Evolutionary conservation across 2,888 invertebrate species (phyloP), one percentile per base, ranked within the genome.

Genomic region (Protula sp.): DNA sequence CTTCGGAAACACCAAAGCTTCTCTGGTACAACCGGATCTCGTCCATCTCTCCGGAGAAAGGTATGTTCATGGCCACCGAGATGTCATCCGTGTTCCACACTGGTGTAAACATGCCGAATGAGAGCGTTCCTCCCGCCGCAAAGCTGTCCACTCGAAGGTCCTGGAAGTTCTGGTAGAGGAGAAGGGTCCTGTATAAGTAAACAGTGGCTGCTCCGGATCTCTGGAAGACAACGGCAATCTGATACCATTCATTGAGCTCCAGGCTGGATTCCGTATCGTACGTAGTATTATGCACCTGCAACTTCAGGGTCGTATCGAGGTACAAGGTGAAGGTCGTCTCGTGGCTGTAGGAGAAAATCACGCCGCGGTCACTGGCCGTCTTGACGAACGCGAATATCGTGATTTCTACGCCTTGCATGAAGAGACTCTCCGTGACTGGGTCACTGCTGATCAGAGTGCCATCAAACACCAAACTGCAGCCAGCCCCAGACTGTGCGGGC

Each of bases 11-110:
- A 0, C 59, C 48, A 2, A 68, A 61, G 1, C 60, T 57, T 22
- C 31, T 57, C n/a, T 69, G 63, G 67, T 68, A 67, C n/a, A 70
- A 54, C 26, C 62, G 53, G 19, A 70, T 29, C 45, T 69, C 67
- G 47, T 70, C 70, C 3, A 69, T 57, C 24, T 65, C 60, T 5
- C 69, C 69, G 9, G 19, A 19, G 38, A 38, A 38, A 14, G 38
- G 19, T 57, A 52, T 29, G 61, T 63, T 3, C 45, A 30, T 2
- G 45, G 9, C 5, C 24, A 14, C 2, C 31, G 28, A 2, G 62
- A 52, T 1, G 19, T 30, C 27, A 5, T 53, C 4, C 3, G 5
- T 26, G 19, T n/a, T n/a, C 30, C n/a, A 22, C 38, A 27, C 24
- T 22, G 24, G 26, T 29, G 27, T 38, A 38, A 38, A 38, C 38